Evolutionary conservation across 2,113 vertebrate genomes (phyloP).

Genomic region (Phalacrocorax aristotelis): DNA sequence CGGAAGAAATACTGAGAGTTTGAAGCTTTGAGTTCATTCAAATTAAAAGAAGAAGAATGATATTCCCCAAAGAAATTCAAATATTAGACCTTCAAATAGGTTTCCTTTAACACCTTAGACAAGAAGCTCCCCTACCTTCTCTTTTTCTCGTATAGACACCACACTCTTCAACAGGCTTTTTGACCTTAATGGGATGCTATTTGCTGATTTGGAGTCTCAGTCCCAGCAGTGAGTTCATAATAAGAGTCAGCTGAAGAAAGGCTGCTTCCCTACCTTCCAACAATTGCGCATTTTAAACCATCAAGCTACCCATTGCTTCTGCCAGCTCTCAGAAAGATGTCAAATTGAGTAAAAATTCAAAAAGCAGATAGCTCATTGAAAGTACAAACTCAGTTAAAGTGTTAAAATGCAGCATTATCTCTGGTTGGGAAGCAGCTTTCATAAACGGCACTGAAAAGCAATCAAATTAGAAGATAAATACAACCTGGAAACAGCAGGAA

Average conservation of each 20-base stretch:
- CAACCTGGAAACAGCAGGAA: conserved; percentile 61
- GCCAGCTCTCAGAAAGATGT: conserved; percentile 32
- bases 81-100: conserved; percentile 7
- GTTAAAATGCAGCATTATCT: conserved; percentile 24
- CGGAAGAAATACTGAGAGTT: not conserved
- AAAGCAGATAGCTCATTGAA: conserved; percentile 29
- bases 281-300: not conserved
- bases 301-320: not conserved
- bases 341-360: conserved; percentile 35
- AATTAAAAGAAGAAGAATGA: not conserved
- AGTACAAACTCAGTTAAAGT: conserved; percentile 5
- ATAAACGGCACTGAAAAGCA: not conserved
- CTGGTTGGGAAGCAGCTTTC: conserved; percentile 15
- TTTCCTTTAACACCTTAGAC: conserved; percentile 2
- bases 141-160: not conserved
- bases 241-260: conserved; percentile 46
- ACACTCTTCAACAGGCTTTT: not conserved
- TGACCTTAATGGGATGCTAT: conserved; percentile 23
- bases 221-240: conserved; percentile 26
- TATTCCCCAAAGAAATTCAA: conserved; percentile 12
- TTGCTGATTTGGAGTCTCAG: conserved; percentile 13
- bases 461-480: conserved; percentile 57
- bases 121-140: not conserved
- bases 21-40: not conserved
- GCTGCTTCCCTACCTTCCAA: not conserved